These are phyloP conservation scores for Chaetura pelagica DNA, from an alignment of 2,113 vertebrate genomes.

Conservation along the genomic window DNA sequence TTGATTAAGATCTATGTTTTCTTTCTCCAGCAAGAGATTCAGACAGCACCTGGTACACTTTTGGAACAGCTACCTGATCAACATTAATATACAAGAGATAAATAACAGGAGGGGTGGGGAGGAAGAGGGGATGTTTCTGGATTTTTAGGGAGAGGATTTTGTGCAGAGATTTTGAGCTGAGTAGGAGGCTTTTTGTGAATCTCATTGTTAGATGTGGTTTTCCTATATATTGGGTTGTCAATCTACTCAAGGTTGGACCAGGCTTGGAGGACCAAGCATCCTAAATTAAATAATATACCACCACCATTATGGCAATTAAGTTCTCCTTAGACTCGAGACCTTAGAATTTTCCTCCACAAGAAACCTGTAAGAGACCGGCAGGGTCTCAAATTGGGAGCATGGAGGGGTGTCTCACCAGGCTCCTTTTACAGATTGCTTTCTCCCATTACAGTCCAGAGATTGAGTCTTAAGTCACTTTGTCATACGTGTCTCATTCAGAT, in stretches of 20 bases:
- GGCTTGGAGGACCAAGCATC: neutral
- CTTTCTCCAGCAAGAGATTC: neutral
- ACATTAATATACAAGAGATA: neutral
- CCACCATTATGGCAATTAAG: neutral
- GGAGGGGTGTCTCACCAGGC: neutral
- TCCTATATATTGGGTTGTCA: rapidly evolving
- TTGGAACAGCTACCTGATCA: neutral
- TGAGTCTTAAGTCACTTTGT: slow-evolving; percentile 2
- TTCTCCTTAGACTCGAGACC: neutral
- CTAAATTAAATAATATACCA: neutral
- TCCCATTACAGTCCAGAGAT: neutral
- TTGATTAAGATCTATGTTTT: neutral
- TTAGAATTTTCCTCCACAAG: neutral
- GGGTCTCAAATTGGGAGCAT: neutral
- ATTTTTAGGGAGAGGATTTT: neutral
- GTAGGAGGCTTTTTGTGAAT: neutral
- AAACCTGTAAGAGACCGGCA: neutral
- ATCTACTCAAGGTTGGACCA: neutral
- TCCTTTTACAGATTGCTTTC: neutral
- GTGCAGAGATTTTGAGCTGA: neutral
- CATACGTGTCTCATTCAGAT: neutral
- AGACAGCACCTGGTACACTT: neutral
- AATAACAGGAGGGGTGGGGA: neutral
- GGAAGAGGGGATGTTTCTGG: neutral
- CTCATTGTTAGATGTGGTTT: neutral